Evolutionary conservation across 1,140 invertebrate genomes (phyloP), one percentile per base, ranked within the genome.

Genomic region (Dreissena polymorpha): DNA sequence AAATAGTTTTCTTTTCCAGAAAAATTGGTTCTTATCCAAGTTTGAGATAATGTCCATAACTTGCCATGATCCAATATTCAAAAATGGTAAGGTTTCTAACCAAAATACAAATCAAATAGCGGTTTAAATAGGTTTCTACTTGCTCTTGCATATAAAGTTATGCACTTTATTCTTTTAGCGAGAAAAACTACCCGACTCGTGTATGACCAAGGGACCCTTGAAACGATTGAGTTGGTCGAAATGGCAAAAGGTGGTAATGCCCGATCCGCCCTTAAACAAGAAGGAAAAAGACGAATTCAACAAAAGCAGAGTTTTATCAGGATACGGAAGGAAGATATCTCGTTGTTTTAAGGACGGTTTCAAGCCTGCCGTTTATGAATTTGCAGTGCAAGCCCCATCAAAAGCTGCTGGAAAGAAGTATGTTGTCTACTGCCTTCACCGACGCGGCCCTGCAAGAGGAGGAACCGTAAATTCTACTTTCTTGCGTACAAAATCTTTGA

Each of bases 211-310:
- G 64, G 67, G 85, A 74, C 68, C 87, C 63, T 23, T 85, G 77
- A 79, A 86, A 51, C 50, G 70, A 73, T 70, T 90, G 21, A 67
- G 27, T 49, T 87, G 74, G 86, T 84, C 86, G 1, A 70, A 55
- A n/a, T 86, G 81, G 79, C 71, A 69, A 51, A 53, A 63, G 57
- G 77, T 25, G 16, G 70, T 64, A 0, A 69, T 84, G n/a, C 60
- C 71, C 10, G 29, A 49, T 2, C 29, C 29, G 16, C 50, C 60
- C 70, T 12, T 50, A 23, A 1, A 63, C 27, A 23, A 29, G 23
- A 23, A 51, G 16, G 51, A 64, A 21, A 39, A 71, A 63, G 50
- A 39, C 39, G 39, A 39, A 8, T 39, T 39, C 8, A 2, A 39
- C 39, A 2, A 39, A 5, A 39, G 39, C 39, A 5, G 2, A 39